A percentile compares a stretch with the other conserved stretches of the same genome.
Conservation (phyloP, 2,888 invertebrate species). For the Ochropleura plecta region DNA sequence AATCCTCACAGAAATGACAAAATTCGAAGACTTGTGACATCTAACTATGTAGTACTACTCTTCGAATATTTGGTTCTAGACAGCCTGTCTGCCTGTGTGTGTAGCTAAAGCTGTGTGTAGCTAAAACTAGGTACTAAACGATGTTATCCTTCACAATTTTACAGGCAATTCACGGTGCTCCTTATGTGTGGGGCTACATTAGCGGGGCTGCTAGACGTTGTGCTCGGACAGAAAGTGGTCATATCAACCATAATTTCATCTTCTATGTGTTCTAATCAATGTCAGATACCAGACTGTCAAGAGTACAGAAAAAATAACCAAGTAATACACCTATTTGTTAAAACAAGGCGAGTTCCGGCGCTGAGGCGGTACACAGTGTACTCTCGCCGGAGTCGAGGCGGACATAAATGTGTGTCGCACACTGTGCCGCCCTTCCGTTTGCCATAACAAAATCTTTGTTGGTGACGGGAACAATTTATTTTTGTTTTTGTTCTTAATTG, state of each 20-base stretch:
- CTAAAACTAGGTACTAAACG: background rate
- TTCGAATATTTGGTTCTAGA: background rate
- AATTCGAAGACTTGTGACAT: background rate
- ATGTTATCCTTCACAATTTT: background rate
- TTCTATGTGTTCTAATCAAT: background rate
- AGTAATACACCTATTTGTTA: conserved; percentile 20
- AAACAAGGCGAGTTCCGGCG: conserved; percentile 43
- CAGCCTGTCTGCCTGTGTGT: too few species aligned
- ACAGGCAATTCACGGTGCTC: too few species aligned
- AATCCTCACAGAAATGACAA: background rate
- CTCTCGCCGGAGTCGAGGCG: conserved; percentile 23
- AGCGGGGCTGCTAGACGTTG: background rate
- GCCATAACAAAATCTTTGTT: conserved; percentile 61
- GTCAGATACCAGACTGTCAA: background rate
- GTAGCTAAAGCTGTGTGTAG: too few species aligned
- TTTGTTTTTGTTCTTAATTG: conserved; percentile 64
- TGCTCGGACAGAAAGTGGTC: background rate
- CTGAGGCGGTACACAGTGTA: background rate
- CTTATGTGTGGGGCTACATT: background rate
- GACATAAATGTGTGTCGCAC: conserved; percentile 50
- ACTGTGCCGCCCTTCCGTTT: conserved; percentile 54
- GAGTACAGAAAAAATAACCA: background rate
- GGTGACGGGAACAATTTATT: conserved; percentile 56
- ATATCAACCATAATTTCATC: background rate
- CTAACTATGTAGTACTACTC: background rate